phyloP scores from a whole-genome alignment of 2,113 vertebrate genomes.

The Chaetorhynchus papuensis region DNA sequence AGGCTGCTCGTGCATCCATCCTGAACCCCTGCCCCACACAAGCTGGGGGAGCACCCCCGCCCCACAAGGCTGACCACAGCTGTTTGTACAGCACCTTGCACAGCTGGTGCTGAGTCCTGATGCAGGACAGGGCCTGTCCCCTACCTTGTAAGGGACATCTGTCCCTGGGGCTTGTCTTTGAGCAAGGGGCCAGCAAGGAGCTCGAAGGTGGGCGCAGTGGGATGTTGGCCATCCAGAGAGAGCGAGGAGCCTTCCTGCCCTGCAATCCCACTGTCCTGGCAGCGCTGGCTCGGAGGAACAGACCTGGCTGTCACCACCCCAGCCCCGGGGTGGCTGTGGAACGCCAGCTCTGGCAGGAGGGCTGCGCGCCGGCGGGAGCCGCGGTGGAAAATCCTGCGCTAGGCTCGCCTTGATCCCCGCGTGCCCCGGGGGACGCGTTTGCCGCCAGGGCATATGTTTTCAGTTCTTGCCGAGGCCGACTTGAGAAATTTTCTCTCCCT shows the following conservation, averaged over 20 bases:
- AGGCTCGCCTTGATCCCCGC: constrained; percentile 2
- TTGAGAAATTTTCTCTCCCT: constrained; percentile 58
- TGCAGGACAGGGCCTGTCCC: neutral
- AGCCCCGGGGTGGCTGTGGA: neutral
- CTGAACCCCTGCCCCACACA: accelerated
- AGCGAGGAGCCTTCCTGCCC: neutral
- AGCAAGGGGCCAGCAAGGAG: neutral
- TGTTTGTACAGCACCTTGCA: neutral
- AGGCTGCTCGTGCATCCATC: accelerated
- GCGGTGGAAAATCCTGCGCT: constrained; percentile 38
- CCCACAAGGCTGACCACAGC: accelerated
- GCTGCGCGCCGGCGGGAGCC: neutral
- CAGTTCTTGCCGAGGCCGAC: constrained; percentile 46
- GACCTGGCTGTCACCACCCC: neutral
- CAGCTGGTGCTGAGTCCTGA: neutral
- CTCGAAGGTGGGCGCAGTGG: accelerated
- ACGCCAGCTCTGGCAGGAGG: neutral
- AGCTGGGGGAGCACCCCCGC: accelerated
- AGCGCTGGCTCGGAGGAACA: accelerated
- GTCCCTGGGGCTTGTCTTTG: neutral
- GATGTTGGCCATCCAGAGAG: accelerated
- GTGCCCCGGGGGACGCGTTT: neutral
- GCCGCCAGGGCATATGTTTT: constrained; percentile 57
- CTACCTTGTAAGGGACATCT: neutral
- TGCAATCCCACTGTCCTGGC: accelerated